These are phyloP conservation scores for Smittia sp. DNA, from an alignment of 2,888 invertebrate genomes.

Conservation along the genomic window DNA sequence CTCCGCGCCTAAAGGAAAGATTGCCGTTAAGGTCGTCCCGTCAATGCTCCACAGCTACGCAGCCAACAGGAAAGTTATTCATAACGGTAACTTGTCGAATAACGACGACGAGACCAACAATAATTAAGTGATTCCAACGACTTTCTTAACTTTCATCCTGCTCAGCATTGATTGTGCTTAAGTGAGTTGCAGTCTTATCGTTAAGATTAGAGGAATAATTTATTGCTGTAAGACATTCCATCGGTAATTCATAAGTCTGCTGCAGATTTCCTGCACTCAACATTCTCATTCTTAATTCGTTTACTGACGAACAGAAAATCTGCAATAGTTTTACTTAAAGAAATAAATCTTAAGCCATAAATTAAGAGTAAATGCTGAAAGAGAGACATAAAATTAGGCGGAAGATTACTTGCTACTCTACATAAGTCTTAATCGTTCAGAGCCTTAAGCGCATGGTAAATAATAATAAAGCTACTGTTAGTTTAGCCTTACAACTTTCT, in stretches of 20 bases:
- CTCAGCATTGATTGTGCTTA: conserved; percentile 9
- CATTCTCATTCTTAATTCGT: conserved; percentile 4
- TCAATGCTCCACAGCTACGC: not conserved
- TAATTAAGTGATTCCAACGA: not conserved
- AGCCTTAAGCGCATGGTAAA: not conserved
- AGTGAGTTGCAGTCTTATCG: not conserved
- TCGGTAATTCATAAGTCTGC: too few species aligned
- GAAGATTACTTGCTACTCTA: not conserved
- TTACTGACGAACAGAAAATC: not conserved
- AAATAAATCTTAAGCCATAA: not conserved
- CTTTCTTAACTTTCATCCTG: not conserved
- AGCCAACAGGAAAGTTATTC: not conserved
- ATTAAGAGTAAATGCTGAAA: conserved; percentile 1
- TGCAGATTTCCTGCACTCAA: too few species aligned
- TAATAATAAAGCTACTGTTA: conserved; percentile 6
- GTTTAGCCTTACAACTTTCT: not conserved
- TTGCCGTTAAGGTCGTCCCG: not conserved
- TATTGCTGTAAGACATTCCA: not conserved
- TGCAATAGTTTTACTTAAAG: not conserved
- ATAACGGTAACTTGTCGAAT: not conserved
- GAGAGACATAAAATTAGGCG: not conserved
- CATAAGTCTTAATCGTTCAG: not conserved
- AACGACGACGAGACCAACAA: not conserved
- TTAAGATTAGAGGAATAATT: not conserved
- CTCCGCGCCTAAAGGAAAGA: not conserved